These are phyloP conservation scores for Ferrisia virgata DNA, from an alignment of 2,888 invertebrate genomes.

Conservation along the genomic window DNA sequence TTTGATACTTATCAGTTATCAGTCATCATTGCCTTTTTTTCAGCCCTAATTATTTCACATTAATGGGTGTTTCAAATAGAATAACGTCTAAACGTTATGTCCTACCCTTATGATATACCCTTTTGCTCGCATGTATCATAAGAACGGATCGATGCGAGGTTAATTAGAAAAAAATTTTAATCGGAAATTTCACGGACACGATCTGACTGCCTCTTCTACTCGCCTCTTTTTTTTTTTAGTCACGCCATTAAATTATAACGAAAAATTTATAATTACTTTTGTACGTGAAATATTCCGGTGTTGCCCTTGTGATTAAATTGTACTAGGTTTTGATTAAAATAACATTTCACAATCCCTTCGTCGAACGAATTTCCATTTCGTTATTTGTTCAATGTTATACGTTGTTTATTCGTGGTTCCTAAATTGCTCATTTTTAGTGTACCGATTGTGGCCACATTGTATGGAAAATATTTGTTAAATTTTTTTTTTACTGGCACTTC, in stretches of 20 bases:
- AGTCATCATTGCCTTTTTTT: too few relatives aligned
- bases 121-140: neutral
- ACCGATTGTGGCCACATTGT: too few relatives aligned
- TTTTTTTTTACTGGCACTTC: neutral
- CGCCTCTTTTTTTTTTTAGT: neutral
- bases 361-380: neutral
- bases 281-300: neutral
- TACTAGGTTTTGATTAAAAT: slow-evolving; percentile 14
- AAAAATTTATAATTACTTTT: slow-evolving; percentile 2
- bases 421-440: neutral
- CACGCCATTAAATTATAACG: neutral
- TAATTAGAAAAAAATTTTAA: neutral
- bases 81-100: neutral
- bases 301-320: neutral
- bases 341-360: neutral
- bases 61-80: neutral
- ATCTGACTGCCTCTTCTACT: neutral
- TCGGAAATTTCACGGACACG: neutral
- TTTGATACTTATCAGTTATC: too few relatives aligned
- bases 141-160: neutral
- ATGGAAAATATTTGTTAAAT: neutral
- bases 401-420: neutral
- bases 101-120: neutral
- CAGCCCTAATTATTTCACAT: too few relatives aligned
- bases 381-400: neutral